Percentiles rank a stretch among this genome's conserved stretches.
phyloP scores from a whole-genome alignment of 2,797 vertebrate species.

The Apodemus agrarius region DNA sequence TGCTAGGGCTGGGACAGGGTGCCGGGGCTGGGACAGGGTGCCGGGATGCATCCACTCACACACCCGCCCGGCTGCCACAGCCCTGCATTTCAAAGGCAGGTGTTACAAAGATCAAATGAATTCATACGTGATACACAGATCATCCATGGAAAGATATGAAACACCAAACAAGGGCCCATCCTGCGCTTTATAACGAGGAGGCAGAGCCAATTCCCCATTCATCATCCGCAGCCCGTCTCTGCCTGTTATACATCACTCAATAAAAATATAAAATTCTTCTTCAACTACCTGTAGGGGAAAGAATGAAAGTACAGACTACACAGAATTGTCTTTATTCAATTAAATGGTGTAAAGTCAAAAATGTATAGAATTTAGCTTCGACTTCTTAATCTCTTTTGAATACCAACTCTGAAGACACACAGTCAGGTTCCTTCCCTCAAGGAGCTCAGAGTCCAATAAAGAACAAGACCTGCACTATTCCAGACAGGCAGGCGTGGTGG shows the following conservation, averaged over 20 bases:
- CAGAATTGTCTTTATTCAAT: neutral
- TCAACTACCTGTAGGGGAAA: neutral
- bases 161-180: neutral
- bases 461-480: neutral
- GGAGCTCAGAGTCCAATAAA: neutral
- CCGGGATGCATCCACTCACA: neutral
- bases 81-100: neutral
- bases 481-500: neutral
- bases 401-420: neutral
- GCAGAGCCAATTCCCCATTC: neutral
- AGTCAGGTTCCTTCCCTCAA: neutral
- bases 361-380: neutral
- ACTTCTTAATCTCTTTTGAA: neutral
- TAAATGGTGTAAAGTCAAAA: constrained; percentile 27
- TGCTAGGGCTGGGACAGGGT: neutral
- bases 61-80: neutral
- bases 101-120: neutral
- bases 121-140: neutral
- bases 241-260: neutral
- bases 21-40: neutral
- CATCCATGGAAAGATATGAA: constrained; percentile 12
- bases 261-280: constrained; percentile 36
- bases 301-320: neutral
- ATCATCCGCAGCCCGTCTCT: neutral
- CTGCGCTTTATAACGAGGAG: neutral